phyloP scores from a whole-genome alignment of 2,113 vertebrate species.

The Bubo blakistoni region DNA sequence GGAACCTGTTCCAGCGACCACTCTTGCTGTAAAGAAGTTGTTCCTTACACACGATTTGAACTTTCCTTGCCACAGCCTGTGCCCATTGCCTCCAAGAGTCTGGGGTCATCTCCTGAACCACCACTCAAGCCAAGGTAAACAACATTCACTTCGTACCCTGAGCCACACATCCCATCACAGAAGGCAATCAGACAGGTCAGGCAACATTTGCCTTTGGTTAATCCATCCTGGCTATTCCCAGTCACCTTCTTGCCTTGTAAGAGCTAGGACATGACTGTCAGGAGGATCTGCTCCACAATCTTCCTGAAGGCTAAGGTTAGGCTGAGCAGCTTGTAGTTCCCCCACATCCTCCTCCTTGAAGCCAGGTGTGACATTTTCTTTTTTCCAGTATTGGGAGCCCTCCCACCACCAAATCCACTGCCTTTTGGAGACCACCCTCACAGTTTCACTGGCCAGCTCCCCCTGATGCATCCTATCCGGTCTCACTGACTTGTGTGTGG shows the following conservation, averaged over 20 bases:
- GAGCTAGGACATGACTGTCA: neutral
- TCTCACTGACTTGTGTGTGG: accelerated
- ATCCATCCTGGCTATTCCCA: neutral
- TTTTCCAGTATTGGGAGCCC: neutral
- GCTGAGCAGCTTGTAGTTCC: neutral
- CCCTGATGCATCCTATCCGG: too few relatives aligned
- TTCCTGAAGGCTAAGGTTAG: neutral
- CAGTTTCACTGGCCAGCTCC: neutral
- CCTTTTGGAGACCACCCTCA: neutral
- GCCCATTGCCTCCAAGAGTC: neutral
- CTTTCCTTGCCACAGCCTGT: neutral
- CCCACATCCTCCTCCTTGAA: neutral
- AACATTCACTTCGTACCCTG: neutral
- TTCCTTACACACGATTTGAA: accelerated
- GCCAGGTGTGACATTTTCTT: neutral
- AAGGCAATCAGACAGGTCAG: neutral
- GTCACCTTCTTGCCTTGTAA: neutral
- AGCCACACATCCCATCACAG: neutral
- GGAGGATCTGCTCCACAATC: neutral
- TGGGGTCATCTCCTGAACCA: neutral
- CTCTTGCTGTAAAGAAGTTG: neutral
- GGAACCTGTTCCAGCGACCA: neutral
- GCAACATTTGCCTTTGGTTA: neutral
- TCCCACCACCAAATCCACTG: neutral
- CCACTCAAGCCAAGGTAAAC: neutral